Percentiles rank a stretch among this genome's conserved stretches.
These are phyloP conservation scores for Plebejus anna DNA, from an alignment of 2,888 invertebrate species.

Conservation along the genomic window DNA sequence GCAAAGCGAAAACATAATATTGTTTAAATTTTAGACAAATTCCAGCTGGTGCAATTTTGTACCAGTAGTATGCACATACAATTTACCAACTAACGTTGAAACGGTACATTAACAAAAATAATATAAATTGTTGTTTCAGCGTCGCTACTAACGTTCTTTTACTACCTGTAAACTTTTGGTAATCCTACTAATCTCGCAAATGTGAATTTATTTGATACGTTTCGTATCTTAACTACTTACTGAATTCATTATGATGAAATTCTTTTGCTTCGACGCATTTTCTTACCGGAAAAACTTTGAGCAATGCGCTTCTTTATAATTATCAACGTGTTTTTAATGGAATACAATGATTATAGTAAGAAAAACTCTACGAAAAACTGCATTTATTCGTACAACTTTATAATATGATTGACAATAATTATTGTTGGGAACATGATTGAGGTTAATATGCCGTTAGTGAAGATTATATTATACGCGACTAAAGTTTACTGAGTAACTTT, in stretches of 20 bases:
- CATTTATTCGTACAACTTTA: no score
- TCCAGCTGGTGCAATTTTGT: conserved; percentile 9
- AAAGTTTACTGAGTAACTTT: no score
- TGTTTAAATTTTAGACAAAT: conserved; percentile 3
- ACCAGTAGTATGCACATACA: conserved; percentile 1
- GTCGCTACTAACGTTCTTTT: neutral
- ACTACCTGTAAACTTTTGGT: neutral
- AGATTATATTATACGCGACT: no score
- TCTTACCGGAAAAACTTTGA: neutral
- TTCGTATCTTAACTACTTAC: neutral
- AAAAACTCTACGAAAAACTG: no score
- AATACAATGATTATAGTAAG: no score
- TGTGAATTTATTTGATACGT: neutral
- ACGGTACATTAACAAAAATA: conserved; percentile 19
- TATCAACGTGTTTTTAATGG: no score
- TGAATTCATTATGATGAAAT: neutral
- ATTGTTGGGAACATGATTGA: no score
- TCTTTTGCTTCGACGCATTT: neutral
- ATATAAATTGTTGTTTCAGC: conserved; percentile 7
- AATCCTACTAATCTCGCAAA: neutral
- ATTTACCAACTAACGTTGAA: conserved; percentile 6
- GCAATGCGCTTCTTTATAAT: no score
- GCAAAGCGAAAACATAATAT: neutral
- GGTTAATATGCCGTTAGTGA: no score
- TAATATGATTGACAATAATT: no score